phyloP scores from a whole-genome alignment of 2,797 vertebrate species.

The Lycodopsis pacificus region DNA sequence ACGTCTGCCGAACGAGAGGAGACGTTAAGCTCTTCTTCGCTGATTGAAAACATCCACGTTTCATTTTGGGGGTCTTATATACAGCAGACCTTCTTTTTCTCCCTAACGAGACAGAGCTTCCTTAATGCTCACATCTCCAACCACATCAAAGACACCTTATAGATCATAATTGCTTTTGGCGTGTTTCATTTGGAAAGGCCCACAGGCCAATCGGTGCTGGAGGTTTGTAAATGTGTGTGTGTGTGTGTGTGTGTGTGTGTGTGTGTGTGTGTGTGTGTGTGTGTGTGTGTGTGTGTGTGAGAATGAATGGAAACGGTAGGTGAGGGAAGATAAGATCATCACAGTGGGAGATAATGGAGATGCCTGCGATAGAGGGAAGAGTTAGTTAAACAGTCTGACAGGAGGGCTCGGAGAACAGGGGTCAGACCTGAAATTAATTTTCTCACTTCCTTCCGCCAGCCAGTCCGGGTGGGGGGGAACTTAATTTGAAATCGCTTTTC shows the following conservation, averaged over 20 bases:
- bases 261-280: background rate
- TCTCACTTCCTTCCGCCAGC: slow-evolving; percentile 36
- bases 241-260: slow-evolving; percentile 5
- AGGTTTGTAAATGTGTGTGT: background rate
- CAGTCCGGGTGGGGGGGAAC: slow-evolving; percentile 38
- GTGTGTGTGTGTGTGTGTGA: slow-evolving; percentile 14
- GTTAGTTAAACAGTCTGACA: slow-evolving; percentile 67
- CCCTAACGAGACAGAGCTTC: slow-evolving; percentile 27
- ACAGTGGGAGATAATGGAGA: slow-evolving; percentile 49
- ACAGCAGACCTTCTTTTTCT: slow-evolving; percentile 9
- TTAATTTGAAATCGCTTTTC: slow-evolving; percentile 49
- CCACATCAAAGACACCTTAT: slow-evolving; percentile 31
- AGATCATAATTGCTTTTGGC: slow-evolving; percentile 53
- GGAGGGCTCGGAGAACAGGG: slow-evolving; percentile 36
- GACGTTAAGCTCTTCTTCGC: slow-evolving; percentile 29
- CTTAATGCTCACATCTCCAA: slow-evolving; percentile 44
- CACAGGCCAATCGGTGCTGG: slow-evolving; percentile 16
- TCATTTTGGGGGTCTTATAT: background rate
- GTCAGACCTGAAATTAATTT: slow-evolving; percentile 59
- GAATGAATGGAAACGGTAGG: slow-evolving; percentile 30
- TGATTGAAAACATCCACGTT: slow-evolving; percentile 40
- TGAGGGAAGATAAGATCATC: slow-evolving; percentile 48
- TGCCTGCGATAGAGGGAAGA: slow-evolving; percentile 67
- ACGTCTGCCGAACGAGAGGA: slow-evolving; percentile 27
- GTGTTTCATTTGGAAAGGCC: slow-evolving; percentile 51